Conservation (phyloP, 2,113 vertebrate species). For the Ictidomys tridecemlineatus region DNA sequence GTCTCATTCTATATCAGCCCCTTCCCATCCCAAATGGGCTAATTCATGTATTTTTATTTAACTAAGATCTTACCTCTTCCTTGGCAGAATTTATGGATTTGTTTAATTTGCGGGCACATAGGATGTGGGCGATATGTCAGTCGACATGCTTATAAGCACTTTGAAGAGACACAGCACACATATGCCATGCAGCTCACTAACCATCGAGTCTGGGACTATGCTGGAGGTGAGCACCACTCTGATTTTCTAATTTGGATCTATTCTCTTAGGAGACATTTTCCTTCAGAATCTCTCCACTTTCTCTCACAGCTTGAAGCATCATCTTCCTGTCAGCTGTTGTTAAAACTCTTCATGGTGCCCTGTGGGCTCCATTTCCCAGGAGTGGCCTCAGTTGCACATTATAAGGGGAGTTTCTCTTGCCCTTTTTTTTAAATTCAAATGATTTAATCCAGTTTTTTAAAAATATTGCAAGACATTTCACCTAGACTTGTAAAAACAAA, state of each 20-base stretch:
- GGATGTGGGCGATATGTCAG: constrained; percentile 98
- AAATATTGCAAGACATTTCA: neutral
- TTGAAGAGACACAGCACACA: constrained; percentile 98
- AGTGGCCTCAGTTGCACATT: neutral
- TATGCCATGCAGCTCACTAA: constrained; percentile 99
- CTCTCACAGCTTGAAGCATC: neutral
- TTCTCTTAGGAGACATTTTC: neutral
- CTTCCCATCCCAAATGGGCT: neutral
- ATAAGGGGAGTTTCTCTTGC: neutral
- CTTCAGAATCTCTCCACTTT: neutral
- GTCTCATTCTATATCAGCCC: neutral
- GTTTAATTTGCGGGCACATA: constrained; percentile 98
- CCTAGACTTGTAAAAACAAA: constrained; percentile 45
- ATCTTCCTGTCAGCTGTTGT: neutral
- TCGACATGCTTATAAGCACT: constrained; percentile 98
- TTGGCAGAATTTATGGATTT: constrained; percentile 98
- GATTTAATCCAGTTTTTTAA: constrained; percentile 37
- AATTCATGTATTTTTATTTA: neutral
- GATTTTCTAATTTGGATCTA: neutral
- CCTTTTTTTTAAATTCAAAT: constrained; percentile 25
- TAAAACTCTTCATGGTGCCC: neutral
- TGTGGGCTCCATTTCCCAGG: neutral
- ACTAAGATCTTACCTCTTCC: constrained; percentile 40
- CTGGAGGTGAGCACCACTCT: constrained; percentile 90
- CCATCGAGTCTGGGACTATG: constrained; percentile 99